A percentile compares a stretch with the other conserved stretches of the same genome.
phyloP scores from a whole-genome alignment of 2,797 vertebrate species.

The Lophotriccus pileatus region DNA sequence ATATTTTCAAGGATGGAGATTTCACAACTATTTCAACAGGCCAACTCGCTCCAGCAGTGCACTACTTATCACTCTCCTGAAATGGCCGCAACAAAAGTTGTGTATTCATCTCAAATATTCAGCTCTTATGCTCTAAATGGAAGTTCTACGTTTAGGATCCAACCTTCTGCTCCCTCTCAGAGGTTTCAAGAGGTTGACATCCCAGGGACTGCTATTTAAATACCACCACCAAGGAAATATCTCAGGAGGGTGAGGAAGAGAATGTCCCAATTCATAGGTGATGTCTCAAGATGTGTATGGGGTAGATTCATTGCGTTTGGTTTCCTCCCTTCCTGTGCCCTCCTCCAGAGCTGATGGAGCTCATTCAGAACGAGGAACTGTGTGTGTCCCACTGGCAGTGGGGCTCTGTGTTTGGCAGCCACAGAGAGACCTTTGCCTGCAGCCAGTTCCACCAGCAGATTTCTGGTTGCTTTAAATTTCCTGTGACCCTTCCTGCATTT shows the following conservation, averaged over 20 bases:
- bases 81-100: fast-evolving
- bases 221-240: neutral
- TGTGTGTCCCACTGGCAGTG: neutral
- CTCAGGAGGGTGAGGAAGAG: neutral
- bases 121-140: neutral
- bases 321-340: neutral
- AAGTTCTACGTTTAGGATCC: neutral
- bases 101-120: neutral
- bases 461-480: neutral
- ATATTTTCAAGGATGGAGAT: neutral
- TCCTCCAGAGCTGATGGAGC: neutral
- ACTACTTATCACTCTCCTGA: neutral
- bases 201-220: neutral
- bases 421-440: neutral
- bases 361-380: neutral
- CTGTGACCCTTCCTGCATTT: neutral
- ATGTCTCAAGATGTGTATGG: fast-evolving
- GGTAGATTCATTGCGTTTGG: no score
- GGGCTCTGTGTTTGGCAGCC: neutral
- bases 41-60: neutral
- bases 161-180: neutral
- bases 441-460: neutral
- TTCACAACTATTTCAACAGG: neutral
- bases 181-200: fast-evolving
- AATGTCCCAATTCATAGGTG: neutral